Evolutionary conservation across 2,113 vertebrate species (phyloP), one percentile per base, ranked within the genome.

Genomic region (Sebastes fasciatus): DNA sequence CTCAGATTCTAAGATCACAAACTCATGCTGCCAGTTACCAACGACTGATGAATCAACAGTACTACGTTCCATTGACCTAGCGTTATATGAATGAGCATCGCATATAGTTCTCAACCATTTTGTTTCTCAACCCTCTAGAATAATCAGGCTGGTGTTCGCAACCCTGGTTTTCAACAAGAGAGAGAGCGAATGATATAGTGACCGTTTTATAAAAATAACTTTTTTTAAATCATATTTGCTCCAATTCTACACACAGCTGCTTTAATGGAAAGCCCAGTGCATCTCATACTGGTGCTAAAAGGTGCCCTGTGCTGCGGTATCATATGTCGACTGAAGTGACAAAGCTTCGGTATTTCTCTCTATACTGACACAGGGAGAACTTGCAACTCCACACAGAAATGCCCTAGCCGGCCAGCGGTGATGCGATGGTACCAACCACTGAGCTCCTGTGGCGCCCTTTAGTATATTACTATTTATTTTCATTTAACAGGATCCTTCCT

Each of bases 401-500:
- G 23, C 5, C 17, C 19, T 13, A 55, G 6, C 13, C 26, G 1
- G 8, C 42, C 4, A 72, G 42, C 51, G 42, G 23, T 57, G 67
- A 71, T 48, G 17, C 6, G 5, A 6, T 9, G 23, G 23, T 3
- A 7, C 77, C 21, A 58, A 52, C 48, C 60, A n/a, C 45, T 13
- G 43, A 34, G 48, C 14, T 52, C 46, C 40, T 63, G 26, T 19
- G 10, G 7, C 16, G 13, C 21, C 46, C 14, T 76, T 77, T 49
- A 46, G 0, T 40, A 46, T 64, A 43, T 45, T 46, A 17, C 26
- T 52, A 26, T 77, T 63, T 82, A 51, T 64, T 75, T 34, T 80
- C 21, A 79, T 65, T 68, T 49, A 64, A 86, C 34, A 61, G 63
- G 49, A 78, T 63, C 8, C 43, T 40, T 77, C 12, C 19, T 73